Evolutionary conservation across 2,888 invertebrate genomes (phyloP).

Genomic region (Asteroscopus sphinx): DNA sequence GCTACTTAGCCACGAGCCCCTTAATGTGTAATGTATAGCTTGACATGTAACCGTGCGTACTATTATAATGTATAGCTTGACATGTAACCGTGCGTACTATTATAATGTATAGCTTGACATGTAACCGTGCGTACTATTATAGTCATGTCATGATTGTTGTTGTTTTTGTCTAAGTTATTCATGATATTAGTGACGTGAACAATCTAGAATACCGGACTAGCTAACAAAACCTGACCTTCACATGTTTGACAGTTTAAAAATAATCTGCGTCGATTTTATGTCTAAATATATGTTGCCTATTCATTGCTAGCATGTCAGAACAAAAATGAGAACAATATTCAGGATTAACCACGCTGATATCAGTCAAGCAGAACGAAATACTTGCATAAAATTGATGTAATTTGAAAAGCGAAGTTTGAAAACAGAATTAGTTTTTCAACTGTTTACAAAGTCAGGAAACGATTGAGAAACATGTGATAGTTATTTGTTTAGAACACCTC

Average conservation of each 20-base stretch:
- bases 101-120: too few relatives aligned
- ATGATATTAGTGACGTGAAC: neutral
- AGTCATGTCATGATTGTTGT: neutral
- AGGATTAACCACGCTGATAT: slow-evolving; percentile 44
- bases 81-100: too few relatives aligned
- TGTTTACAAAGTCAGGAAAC: too few relatives aligned
- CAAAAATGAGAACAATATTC: slow-evolving; percentile 17
- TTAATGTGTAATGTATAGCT: too few relatives aligned
- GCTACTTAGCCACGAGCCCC: too few relatives aligned
- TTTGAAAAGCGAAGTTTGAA: slow-evolving; percentile 24
- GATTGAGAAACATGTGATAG: neutral
- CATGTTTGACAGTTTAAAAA: slow-evolving; percentile 9
- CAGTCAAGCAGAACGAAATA: slow-evolving; percentile 29
- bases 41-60: too few relatives aligned
- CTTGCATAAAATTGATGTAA: slow-evolving; percentile 4
- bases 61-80: too few relatives aligned
- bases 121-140: too few relatives aligned
- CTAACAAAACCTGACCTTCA: slow-evolving; percentile 19
- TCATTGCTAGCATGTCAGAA: neutral
- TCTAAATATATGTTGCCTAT: neutral
- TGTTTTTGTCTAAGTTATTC: neutral
- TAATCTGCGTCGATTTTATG: neutral
- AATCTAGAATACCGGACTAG: neutral
- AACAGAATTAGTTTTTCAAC: slow-evolving; percentile 6
- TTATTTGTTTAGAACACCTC: slow-evolving; percentile 5